A percentile compares a stretch with the other conserved stretches of the same genome.
Conservation (phyloP, 2,797 vertebrate genomes). For the Argya squamiceps region DNA sequence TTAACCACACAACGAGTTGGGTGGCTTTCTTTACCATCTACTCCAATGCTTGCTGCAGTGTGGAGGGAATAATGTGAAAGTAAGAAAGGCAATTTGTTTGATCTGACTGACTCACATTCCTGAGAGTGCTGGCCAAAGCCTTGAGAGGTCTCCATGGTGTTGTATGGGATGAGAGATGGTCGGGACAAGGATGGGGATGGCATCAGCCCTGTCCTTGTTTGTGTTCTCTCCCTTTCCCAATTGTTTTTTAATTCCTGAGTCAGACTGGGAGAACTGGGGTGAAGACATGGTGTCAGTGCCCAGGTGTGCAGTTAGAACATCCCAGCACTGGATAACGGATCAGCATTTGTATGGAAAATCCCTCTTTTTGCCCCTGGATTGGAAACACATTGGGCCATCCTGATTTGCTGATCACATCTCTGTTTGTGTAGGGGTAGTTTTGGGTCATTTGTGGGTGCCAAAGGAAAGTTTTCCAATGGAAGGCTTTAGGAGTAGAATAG, state of each 20-base stretch:
- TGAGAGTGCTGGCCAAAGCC: neutral
- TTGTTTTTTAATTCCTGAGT: neutral
- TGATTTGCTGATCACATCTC: neutral
- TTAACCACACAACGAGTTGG: neutral
- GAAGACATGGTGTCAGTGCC: neutral
- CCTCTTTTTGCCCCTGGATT: neutral
- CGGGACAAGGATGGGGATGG: neutral
- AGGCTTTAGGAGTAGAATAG: neutral
- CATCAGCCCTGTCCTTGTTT: neutral
- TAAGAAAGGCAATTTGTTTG: neutral
- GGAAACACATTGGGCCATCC: neutral
- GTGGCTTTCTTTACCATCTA: neutral
- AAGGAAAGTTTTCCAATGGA: neutral
- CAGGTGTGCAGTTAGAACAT: neutral
- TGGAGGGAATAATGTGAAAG: neutral
- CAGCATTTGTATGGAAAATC: neutral
- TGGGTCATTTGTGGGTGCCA: neutral
- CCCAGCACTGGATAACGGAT: neutral
- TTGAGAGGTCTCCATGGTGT: neutral
- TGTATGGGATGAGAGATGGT: neutral
- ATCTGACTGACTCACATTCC: neutral
- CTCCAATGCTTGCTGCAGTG: fast-evolving
- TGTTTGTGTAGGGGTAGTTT: neutral
- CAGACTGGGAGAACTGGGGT: neutral
- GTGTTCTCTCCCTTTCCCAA: neutral